These are phyloP conservation scores for Ptyas mucosa DNA, from an alignment of 2,113 vertebrate genomes.

Conservation along the genomic window DNA sequence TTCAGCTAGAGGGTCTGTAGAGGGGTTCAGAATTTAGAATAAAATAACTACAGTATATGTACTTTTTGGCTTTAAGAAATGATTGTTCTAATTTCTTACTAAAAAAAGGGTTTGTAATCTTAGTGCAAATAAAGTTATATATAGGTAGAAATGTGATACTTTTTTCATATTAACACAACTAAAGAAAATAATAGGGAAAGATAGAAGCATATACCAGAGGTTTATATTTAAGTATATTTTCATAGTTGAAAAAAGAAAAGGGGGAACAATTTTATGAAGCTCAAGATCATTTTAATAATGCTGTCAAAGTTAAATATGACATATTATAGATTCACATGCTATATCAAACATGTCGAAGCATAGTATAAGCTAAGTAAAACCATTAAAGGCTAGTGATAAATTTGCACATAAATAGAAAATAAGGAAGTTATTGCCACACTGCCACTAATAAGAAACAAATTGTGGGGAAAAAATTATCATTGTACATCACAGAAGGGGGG, in stretches of 20 bases:
- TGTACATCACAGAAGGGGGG: not conserved
- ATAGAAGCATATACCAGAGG: not conserved
- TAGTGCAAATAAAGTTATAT: not conserved
- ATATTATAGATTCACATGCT: not conserved
- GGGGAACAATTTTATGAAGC: not conserved
- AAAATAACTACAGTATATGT: not conserved
- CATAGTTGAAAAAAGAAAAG: not conserved
- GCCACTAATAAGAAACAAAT: not conserved
- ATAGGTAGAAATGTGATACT: not conserved
- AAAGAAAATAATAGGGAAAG: not conserved
- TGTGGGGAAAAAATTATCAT: not conserved
- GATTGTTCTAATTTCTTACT: not conserved
- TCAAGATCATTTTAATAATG: not conserved
- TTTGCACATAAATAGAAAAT: not conserved
- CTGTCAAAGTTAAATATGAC: not conserved
- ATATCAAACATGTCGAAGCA: not conserved
- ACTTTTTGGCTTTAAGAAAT: not conserved
- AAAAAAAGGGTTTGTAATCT: not conserved
- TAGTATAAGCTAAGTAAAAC: not conserved
- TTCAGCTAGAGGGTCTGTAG: not conserved
- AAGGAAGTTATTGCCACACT: not conserved
- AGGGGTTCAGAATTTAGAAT: not conserved
- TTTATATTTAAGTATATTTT: not conserved
- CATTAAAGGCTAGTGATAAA: not conserved
- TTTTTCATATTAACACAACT: not conserved